phyloP scores from a whole-genome alignment of 2,797 vertebrate genomes.

The Hippopotamyrus pictus region DNA sequence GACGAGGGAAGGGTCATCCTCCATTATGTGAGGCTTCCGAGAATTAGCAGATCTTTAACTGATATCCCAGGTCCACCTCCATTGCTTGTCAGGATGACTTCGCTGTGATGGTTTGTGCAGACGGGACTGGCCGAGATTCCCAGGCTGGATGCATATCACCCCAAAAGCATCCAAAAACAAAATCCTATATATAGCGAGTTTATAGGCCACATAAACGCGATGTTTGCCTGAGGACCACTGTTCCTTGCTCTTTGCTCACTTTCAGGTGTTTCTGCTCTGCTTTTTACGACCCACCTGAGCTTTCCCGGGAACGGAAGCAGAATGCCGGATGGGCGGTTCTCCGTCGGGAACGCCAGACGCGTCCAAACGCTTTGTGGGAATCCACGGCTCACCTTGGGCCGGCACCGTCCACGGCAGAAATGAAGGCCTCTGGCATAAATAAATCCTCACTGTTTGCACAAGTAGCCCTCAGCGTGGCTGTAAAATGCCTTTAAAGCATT shows the following conservation, averaged over 20 bases:
- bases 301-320: not conserved
- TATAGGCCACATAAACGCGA: not conserved
- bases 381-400: too few species aligned
- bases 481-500: constrained; percentile 7
- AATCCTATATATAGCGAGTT: constrained; percentile 8
- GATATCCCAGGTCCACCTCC: not conserved
- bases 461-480: not conserved
- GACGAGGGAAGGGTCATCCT: not conserved
- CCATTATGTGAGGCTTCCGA: not conserved
- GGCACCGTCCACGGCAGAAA: too few species aligned
- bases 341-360: not conserved
- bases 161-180: constrained; percentile 20
- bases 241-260: not conserved
- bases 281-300: not conserved
- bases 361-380: not conserved
- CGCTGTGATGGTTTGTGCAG: constrained; percentile 30
- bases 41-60: not conserved
- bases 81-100: not conserved
- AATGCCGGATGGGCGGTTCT: not conserved
- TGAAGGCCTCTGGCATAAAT: not conserved
- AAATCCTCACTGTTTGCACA: not conserved
- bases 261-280: not conserved
- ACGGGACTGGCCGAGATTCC: not conserved
- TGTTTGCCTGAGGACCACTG: not conserved
- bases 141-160: not conserved